These are phyloP conservation scores for Epinephelus awoara DNA, from an alignment of 2,797 vertebrate species.

Conservation along the genomic window DNA sequence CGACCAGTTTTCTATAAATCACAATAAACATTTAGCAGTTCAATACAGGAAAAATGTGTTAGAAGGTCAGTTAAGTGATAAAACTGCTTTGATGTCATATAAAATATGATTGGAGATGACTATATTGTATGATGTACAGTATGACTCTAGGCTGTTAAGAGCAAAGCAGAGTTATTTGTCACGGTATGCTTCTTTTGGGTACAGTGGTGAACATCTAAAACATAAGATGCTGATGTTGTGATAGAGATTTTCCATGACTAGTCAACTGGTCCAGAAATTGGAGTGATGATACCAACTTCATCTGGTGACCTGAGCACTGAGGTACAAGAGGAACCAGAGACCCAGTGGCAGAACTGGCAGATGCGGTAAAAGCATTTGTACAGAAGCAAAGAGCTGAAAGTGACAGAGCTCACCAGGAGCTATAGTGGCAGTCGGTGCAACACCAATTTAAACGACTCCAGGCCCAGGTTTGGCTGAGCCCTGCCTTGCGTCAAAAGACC, in stretches of 20 bases:
- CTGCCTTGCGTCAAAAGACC: too few species aligned
- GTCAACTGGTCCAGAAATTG: neutral
- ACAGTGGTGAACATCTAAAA: neutral
- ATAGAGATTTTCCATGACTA: slow-evolving; percentile 1
- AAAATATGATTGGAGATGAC: slow-evolving; percentile 7
- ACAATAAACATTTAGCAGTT: slow-evolving; percentile 17
- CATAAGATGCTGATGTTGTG: neutral
- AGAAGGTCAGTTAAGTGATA: slow-evolving; percentile 10
- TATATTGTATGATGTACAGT: neutral
- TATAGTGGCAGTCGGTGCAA: too few species aligned
- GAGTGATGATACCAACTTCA: neutral
- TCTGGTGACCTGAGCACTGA: neutral
- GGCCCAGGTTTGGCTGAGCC: neutral
- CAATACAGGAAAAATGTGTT: neutral
- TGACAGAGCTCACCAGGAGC: too few species aligned
- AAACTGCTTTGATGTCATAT: slow-evolving; percentile 26
- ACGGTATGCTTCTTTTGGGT: neutral
- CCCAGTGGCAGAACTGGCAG: too few species aligned
- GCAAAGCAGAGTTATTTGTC: neutral
- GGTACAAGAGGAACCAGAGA: neutral
- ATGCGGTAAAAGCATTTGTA: too few species aligned
- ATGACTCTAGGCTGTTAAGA: slow-evolving; percentile 6
- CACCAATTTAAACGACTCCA: too few species aligned
- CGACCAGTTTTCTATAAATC: slow-evolving; percentile 34
- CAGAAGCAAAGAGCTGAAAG: too few species aligned